phyloP scores from a whole-genome alignment of 2,888 invertebrate species.

The Pycnomerus fuliginosus region DNA sequence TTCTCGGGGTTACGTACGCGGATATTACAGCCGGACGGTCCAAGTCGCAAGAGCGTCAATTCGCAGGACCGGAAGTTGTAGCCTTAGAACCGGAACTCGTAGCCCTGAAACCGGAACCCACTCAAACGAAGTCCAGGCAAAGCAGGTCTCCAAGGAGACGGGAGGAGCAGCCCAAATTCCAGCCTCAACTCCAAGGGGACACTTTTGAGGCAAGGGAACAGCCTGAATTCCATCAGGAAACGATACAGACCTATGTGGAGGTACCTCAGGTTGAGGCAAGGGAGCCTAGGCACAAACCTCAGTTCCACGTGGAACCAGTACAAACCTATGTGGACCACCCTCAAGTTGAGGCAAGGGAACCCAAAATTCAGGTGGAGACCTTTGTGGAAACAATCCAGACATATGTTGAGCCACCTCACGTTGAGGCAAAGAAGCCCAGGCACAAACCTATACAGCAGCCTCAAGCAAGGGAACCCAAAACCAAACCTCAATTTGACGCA shows the following conservation, averaged over 20 bases:
- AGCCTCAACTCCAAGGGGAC: too few relatives aligned
- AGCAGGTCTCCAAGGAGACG: slow-evolving; percentile 57
- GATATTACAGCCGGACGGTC: slow-evolving; percentile 68
- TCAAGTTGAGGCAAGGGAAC: too few relatives aligned
- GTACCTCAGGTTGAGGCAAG: slow-evolving; percentile 1
- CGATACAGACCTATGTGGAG: too few relatives aligned
- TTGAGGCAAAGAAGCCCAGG: slow-evolving; percentile 2
- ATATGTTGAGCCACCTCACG: too few relatives aligned
- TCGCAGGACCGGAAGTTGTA: slow-evolving; percentile 21
- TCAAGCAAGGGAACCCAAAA: slow-evolving; percentile 2
- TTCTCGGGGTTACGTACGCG: slow-evolving; percentile 61
- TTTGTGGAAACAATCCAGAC: too few relatives aligned
- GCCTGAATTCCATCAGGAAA: too few relatives aligned
- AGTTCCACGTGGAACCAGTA: too few relatives aligned
- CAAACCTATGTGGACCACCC: slow-evolving; percentile 2
- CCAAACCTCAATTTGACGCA: background rate
- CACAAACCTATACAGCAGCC: too few relatives aligned
- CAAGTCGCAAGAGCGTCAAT: slow-evolving; percentile 39
- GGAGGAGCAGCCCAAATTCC: slow-evolving; percentile 35
- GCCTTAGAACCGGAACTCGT: slow-evolving; percentile 20
- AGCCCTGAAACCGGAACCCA: slow-evolving; percentile 8
- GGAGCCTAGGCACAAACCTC: slow-evolving; percentile 4
- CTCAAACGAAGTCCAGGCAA: slow-evolving; percentile 41
- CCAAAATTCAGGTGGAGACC: too few relatives aligned
- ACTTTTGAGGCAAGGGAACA: too few relatives aligned